Base-by-base conservation (phyloP, 2,888 invertebrate species). In the Cloeon dipterum region DNA sequence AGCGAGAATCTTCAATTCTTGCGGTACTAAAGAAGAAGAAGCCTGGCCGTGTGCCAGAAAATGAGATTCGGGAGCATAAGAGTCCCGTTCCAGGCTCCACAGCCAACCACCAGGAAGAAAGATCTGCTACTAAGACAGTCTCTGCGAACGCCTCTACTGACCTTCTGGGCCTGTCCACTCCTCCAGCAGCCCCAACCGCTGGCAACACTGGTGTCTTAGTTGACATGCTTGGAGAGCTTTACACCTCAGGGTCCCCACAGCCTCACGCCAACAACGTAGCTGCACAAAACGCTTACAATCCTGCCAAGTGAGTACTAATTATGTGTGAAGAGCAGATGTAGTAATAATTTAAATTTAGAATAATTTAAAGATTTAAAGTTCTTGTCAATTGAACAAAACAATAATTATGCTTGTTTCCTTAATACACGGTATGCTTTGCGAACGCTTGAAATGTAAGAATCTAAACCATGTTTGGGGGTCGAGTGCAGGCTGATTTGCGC, bases 11-110 rank as follows among this genome's bases (percentile, higher is more conserved):
- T 42, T 93, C 93, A 11, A 93, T 98, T 50, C 63, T 99, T 46
- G 89, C 93, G 37, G 94, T 96, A 44, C 63, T 99, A 50, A 96
- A 98, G 62, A 96, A 96, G 65, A 94, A 94, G 62, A 93, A 94
- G 53, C 94, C 94, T 2, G 89, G 88, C 1, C 71, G 89, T 42
- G 81, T 91, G 44, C 86, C 88, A 37, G 89, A 89, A 57, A 79
- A 78, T 50, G 76, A 75, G 53, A 72, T 78, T 38, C 70, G 81
- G 46, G 81, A 82, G 48, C 74, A 76, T 39, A 82, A 82, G 54
- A 79, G 81, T 52, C 79, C 82, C 26, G 39, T 40, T 20, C 36
- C 39, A 8, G 33, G 33, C 17, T 63, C 63, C 10, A 45, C 43
- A 34, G 14, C 60, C 50, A 60, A 65, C 59, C 59, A 66, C 49